Evolutionary conservation across 2,888 invertebrate species (phyloP).

Genomic region (Acleris emargana): DNA sequence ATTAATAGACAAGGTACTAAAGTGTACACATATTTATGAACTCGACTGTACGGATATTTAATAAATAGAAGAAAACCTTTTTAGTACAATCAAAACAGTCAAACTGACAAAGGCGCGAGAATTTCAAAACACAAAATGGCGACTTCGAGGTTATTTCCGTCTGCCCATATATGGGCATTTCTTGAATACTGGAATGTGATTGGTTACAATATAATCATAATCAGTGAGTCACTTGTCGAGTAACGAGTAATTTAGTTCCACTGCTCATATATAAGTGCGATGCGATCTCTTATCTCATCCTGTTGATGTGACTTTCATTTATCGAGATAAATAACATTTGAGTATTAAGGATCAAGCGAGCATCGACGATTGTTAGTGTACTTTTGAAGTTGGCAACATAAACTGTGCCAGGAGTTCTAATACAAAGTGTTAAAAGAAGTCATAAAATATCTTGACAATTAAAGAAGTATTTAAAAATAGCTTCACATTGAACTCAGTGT

Average conservation of each 20-base stretch:
- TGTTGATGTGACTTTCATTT: slow-evolving; percentile 50
- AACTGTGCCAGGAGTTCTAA: slow-evolving; percentile 36
- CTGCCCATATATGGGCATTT: slow-evolving; percentile 87
- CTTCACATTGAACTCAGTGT: slow-evolving; percentile 2
- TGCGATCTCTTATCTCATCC: slow-evolving; percentile 58
- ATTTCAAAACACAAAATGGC: slow-evolving; percentile 55
- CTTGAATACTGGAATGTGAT: slow-evolving; percentile 80
- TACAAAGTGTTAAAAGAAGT: neutral
- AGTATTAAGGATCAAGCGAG: slow-evolving; percentile 25
- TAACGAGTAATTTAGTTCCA: slow-evolving; percentile 58
- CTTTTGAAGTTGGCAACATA: slow-evolving; percentile 62
- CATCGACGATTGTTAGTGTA: slow-evolving; percentile 51
- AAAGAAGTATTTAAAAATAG: slow-evolving; percentile 15
- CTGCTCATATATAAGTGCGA: slow-evolving; percentile 47
- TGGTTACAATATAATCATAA: slow-evolving; percentile 74
- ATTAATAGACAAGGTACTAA: too few species aligned
- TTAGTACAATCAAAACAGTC: too few species aligned
- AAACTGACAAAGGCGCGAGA: slow-evolving; percentile 47
- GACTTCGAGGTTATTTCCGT: slow-evolving; percentile 64
- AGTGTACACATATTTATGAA: too few species aligned
- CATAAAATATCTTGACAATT: slow-evolving; percentile 9
- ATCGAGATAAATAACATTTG: slow-evolving; percentile 39
- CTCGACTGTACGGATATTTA: too few species aligned
- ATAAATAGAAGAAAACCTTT: too few species aligned
- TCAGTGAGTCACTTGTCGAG: slow-evolving; percentile 70